phyloP scores from a whole-genome alignment of 2,797 vertebrate genomes.

The Tamandua tetradactyla region DNA sequence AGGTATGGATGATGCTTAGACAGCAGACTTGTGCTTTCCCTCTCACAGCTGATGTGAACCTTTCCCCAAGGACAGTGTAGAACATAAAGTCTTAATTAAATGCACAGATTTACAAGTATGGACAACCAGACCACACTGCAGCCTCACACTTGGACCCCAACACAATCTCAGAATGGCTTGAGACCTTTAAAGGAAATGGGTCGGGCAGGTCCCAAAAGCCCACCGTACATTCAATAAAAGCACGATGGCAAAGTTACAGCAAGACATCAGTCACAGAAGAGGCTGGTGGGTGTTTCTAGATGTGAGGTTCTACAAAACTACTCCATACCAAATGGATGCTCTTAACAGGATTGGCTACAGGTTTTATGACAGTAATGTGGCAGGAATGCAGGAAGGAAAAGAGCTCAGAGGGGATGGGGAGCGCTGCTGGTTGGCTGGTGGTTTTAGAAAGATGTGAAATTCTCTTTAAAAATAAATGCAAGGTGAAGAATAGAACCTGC shows the following conservation, averaged over 20 bases:
- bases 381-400: no score
- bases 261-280: not conserved
- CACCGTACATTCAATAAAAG: not conserved
- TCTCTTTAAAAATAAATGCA: conserved; percentile 40
- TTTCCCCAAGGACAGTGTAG: not conserved
- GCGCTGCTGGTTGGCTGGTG: not conserved
- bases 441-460: not conserved
- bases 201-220: rapidly evolving
- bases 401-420: no score
- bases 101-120: not conserved
- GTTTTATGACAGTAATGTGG: not conserved
- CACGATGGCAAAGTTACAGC: rapidly evolving
- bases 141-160: no score
- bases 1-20: not conserved
- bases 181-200: not conserved
- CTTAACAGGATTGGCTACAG: not conserved
- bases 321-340: not conserved
- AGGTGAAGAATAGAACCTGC: conserved; percentile 34
- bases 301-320: not conserved
- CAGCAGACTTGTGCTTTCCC: not conserved
- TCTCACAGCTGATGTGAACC: conserved; percentile 38
- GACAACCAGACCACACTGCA: not conserved
- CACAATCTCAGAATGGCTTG: not conserved
- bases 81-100: not conserved
- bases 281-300: not conserved